Evolutionary conservation across 2,797 vertebrate genomes (phyloP).

Genomic region (Gallirallus australis): DNA sequence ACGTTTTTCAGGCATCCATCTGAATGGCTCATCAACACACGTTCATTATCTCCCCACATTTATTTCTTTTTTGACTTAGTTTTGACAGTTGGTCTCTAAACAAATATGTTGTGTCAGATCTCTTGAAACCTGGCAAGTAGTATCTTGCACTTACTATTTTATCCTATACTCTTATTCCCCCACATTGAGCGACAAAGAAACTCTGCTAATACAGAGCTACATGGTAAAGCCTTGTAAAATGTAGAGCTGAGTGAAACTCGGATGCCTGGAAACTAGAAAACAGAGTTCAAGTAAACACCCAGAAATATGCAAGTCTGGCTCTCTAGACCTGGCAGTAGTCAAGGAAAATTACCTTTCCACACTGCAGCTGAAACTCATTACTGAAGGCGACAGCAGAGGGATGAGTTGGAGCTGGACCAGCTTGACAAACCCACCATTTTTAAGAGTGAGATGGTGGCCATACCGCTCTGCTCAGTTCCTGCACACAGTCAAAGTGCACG

Average conservation of each 20-base stretch:
- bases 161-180: not conserved
- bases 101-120: not conserved
- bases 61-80: not conserved
- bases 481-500: not conserved
- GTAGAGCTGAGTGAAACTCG: not conserved
- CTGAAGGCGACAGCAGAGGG: not conserved
- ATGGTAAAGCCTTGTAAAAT: not conserved
- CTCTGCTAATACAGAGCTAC: not conserved
- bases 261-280: constrained; percentile 60
- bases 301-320: constrained; percentile 64
- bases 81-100: constrained; percentile 49
- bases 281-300: constrained; percentile 62
- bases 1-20: constrained; percentile 7
- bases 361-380: constrained; percentile 67
- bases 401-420: constrained; percentile 40
- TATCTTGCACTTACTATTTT: not conserved
- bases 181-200: not conserved
- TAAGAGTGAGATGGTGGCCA: not conserved
- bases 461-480: not conserved
- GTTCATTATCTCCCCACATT: not conserved
- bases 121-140: constrained; percentile 35
- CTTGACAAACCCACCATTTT: not conserved
- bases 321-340: constrained; percentile 47
- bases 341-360: constrained; percentile 71
- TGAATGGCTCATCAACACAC: constrained; percentile 5